Evolutionary conservation across 2,113 vertebrate genomes (phyloP).

Genomic region (Marcusenius ussheri): DNA sequence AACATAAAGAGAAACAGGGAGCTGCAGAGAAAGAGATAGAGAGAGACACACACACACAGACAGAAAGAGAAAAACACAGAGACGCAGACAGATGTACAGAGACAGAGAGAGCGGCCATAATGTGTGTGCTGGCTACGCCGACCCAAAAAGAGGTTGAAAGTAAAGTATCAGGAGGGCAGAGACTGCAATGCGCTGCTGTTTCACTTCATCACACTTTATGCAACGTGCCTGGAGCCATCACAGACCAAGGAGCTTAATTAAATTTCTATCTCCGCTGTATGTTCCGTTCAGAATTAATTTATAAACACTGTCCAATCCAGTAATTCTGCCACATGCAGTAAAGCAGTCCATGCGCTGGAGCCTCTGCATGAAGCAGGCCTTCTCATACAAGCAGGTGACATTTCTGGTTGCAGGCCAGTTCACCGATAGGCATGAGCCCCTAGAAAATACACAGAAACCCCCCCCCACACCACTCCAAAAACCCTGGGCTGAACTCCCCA

Average conservation of each 20-base stretch:
- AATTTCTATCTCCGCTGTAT: neutral
- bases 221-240: neutral
- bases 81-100: too few species aligned
- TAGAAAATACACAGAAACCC: neutral
- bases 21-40: too few species aligned
- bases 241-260: neutral
- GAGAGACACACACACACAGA: too few species aligned
- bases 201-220: neutral
- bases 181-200: neutral
- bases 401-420: neutral
- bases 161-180: neutral
- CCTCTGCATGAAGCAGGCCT: neutral
- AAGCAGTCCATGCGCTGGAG: neutral
- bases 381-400: neutral
- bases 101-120: too few species aligned
- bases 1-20: too few species aligned
- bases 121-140: neutral
- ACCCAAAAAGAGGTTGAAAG: neutral
- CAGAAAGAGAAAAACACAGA: too few species aligned
- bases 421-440: neutral
- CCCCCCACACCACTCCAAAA: conserved; percentile 15
- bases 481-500: conserved; percentile 37
- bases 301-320: neutral
- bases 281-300: neutral
- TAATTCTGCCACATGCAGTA: neutral